phyloP scores from a whole-genome alignment of 2,888 invertebrate genomes.

The Xestia c-nigrum region DNA sequence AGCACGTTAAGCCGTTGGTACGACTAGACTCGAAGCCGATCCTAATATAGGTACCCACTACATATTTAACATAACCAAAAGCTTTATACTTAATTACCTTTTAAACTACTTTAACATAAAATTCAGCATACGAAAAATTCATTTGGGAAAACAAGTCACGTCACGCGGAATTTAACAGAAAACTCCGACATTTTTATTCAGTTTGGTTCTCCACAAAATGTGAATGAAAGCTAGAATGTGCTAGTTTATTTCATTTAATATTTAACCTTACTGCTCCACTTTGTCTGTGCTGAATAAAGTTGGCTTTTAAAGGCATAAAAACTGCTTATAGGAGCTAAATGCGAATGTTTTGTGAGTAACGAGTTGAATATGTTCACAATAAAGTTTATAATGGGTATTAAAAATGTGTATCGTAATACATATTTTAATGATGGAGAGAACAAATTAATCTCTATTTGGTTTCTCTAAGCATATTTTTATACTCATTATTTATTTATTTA shows the following conservation, averaged over 20 bases:
- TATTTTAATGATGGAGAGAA: too few species aligned
- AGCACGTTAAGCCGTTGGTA: neutral
- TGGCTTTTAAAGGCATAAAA: neutral
- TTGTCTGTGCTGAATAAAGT: constrained; percentile 14
- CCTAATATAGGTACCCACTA: neutral
- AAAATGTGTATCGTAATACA: too few species aligned
- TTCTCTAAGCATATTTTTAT: too few species aligned
- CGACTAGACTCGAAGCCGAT: neutral
- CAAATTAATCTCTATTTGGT: too few species aligned
- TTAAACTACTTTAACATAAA: constrained; percentile 3
- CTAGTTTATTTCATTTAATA: constrained; percentile 37
- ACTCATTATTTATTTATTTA: too few species aligned
- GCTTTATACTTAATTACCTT: neutral
- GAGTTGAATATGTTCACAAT: neutral
- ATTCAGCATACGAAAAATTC: neutral
- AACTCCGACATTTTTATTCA: constrained; percentile 35
- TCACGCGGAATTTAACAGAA: constrained; percentile 11
- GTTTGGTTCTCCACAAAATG: constrained; percentile 1
- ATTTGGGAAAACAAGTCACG: constrained; percentile 15
- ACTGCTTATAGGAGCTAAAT: neutral
- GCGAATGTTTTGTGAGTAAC: neutral
- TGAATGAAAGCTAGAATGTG: constrained; percentile 20
- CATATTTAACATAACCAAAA: neutral
- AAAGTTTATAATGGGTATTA: too few species aligned
- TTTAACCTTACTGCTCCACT: constrained; percentile 18